These are phyloP conservation scores for Euura saliciscinereae DNA, from an alignment of 1,140 invertebrate species.

Conservation along the genomic window DNA sequence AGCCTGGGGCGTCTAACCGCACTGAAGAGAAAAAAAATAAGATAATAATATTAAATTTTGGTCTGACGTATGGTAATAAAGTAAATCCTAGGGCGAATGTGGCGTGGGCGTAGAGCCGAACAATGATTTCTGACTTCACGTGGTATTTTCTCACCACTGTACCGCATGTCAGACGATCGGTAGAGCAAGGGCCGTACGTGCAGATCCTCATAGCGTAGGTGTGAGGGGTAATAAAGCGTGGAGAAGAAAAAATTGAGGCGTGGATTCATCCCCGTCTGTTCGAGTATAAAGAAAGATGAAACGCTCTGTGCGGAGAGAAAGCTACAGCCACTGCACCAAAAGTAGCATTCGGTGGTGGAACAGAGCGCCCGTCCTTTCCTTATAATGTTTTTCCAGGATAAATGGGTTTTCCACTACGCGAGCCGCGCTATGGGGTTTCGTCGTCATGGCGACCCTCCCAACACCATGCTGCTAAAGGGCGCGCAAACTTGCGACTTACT, in stretches of 20 bases:
- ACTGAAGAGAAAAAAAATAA: too few species aligned
- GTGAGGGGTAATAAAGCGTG: conserved; percentile 10
- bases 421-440: conserved; percentile 35
- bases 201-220: background rate
- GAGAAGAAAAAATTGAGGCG: conserved; percentile 15
- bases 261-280: background rate
- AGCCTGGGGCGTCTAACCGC: too few species aligned
- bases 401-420: conserved; percentile 55
- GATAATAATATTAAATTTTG: conserved; percentile 26
- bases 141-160: conserved; percentile 43
- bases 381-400: conserved; percentile 62
- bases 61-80: conserved; percentile 35
- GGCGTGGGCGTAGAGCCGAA: background rate
- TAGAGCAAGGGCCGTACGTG: background rate
- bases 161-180: too few species aligned
- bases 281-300: conserved; percentile 2
- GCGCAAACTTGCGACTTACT: conserved; percentile 34
- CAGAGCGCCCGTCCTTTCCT: conserved; percentile 35
- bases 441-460: conserved; percentile 57
- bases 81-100: background rate
- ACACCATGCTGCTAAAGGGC: conserved; percentile 52
- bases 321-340: background rate
- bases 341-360: conserved; percentile 1
- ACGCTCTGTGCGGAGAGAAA: background rate
- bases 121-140: conserved; percentile 47